Evolutionary conservation across 2,113 vertebrate species (phyloP), one percentile per base, ranked within the genome.

Genomic region (Ammodytes dubius): DNA sequence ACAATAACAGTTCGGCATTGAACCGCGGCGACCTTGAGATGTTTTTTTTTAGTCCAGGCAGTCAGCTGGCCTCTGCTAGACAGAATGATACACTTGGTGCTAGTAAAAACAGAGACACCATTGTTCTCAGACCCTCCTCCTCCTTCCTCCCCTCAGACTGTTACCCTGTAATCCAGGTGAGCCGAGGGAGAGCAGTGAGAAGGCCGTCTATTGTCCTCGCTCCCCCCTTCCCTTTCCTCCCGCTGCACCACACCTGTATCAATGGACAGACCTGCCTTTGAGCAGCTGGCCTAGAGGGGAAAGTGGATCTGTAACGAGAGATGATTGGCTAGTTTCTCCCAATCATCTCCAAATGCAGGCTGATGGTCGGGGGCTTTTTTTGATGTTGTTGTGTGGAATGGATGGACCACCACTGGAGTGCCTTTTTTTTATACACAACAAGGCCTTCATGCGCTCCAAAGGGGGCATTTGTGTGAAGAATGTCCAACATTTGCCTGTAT

Each of bases 221-320:
- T 42, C 13, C 43, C 50, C 56, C 40, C 27, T 19, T 39, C 19
- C n/a, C n/a, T 35, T 12, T 67, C 46, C 52, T 49, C 64, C 56
- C 68, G 63, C 13, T 47, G 35, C 72, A 75, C 81, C 86, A 88
- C 91, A 92, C 89, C 91, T 94, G 89, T 91, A 90, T 91, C 82
- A 82, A 81, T 77, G 82, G 78, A 88, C 88, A 88, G 76, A 57
- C 66, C 49, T 82, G 70, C 82, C 74, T 92, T 94, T 93, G 81
- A 93, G 84, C 47, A 7, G 67, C 42, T 57, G 85, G 85, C 86
- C 87, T 70, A 35, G 74, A 89, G 88, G 75, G 27, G 76, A 88
- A 81, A 81, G 84, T 81, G 79, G 70, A 71, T 74, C 43, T 67
- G 87, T 89, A 91, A 92, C 79, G 64, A 74, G 84, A 91, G 89